Evolutionary conservation across 37 sponge, comb jelly and placozoan species (phyloP).

Genomic region (Dysidea cf. avara): DNA sequence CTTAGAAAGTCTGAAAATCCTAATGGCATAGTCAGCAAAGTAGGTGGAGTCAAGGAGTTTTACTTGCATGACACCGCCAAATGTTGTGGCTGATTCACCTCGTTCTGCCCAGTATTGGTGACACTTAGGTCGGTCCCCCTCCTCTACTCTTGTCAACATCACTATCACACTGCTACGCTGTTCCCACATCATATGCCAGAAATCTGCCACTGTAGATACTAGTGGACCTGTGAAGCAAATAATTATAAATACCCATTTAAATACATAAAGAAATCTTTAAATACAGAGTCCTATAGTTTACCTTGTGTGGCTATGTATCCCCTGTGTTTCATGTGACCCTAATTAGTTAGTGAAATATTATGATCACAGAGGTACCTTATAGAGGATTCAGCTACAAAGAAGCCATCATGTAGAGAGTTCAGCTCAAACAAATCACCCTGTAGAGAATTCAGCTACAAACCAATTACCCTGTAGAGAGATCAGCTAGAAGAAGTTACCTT

Average conservation of each 20-base stretch:
- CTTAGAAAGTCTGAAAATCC: constrained; percentile 58
- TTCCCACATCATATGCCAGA: constrained; percentile 98
- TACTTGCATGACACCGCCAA: constrained; percentile 63
- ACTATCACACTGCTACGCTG: constrained; percentile 73
- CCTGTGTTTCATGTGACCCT: constrained; percentile 81
- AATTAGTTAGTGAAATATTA: no score
- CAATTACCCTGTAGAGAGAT: no score
- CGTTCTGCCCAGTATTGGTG: constrained; percentile 88
- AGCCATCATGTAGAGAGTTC: no score
- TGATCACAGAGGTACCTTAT: no score
- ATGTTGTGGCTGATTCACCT: no score
- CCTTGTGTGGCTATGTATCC: constrained; percentile 95
- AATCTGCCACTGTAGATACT: constrained; percentile 71
- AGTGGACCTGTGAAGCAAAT: constrained; percentile 87
- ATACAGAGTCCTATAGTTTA: background rate
- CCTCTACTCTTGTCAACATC: constrained; percentile 87
- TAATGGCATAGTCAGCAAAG: constrained; percentile 76
- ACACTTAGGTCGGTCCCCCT: constrained; percentile 60
- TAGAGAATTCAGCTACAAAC: no score
- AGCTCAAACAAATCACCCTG: no score
- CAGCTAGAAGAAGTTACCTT: no score
- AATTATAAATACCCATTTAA: no score
- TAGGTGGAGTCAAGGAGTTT: constrained; percentile 30
- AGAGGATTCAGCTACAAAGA: no score
- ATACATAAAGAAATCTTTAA: background rate